Base-by-base conservation (phyloP, 2,113 vertebrate species). In the Ictalurus punctatus region DNA sequence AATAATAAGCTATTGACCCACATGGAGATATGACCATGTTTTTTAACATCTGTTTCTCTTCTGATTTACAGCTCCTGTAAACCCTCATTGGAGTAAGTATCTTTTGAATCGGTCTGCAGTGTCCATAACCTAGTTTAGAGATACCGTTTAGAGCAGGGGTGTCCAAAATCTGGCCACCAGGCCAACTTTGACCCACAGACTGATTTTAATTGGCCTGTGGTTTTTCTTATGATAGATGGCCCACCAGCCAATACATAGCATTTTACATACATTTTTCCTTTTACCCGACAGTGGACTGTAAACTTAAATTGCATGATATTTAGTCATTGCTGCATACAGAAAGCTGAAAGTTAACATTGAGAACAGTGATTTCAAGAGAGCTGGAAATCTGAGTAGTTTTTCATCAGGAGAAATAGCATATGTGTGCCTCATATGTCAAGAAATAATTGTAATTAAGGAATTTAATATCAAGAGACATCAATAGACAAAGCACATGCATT, bases 31-130 rank as follows among this genome's bases (percentile, higher is more conserved):
- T 10, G 52, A 1, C 59, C 58, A 59, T 16, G 17, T 59, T 59
- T 59, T 59, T 21, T 59, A 59, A 59, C 9, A 6, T 59, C 17
- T 59, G 88, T 87, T 86, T 88, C 34, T 91, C 76, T 30, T 90
- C 91, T 90, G 48, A 65, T 92, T 90, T 92, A 87, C 94, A 96
- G 96, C 94, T 93, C 96, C 96, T 16, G 95, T 95, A 16, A 96
- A 96, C 91, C 95, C 95, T 83, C 94, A 95, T 86, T 95, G 96
- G 92, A 95, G 96, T 96, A 85, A 96, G 96, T 96, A 93, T 78
- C 89, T 83, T 88, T 76, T 84, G 25, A 65, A 59, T 59, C 13
- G 17, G 2, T 65, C 23, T 65, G 63, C 61, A 30, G 14, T 81
- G 86, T 67, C 17, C 21, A 8, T 81, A 82, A 52, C 34, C 21